Base-by-base conservation (phyloP, 1,140 invertebrate genomes). In the Orchestia grillus region DNA sequence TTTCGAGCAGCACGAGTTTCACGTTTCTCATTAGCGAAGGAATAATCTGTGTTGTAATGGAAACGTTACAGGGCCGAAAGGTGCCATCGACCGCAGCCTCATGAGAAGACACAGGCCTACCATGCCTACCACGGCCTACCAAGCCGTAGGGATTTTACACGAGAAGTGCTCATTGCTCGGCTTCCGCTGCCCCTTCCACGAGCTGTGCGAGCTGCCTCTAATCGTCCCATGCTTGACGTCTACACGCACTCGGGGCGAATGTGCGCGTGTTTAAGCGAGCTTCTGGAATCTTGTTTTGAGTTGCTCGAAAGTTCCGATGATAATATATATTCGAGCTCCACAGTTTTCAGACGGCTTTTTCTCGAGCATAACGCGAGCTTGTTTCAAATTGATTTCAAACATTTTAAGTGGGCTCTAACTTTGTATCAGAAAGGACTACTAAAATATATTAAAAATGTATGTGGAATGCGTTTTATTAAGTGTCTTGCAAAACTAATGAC, bases 31-130 rank as follows among this genome's bases (percentile, higher is more conserved):
- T 94, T 94, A 94, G 43, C 36, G 19, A 44, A 36, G 44, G 92
- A 44, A 94, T 94, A 94, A 94, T 94, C 47, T 94, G 43, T n/a
- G 44, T 40, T 42, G 43, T 94, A 94, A 94, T 94, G 92, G 92
- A 94, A 45, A 44, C 92, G 40, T 44, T 94, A 44, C 23, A 40
- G 6, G 8, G 15, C 41, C 44, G 41, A 94, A 16, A 47, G 36
- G 41, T 4, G 41, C 43, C 88, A 90, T 90, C 62, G 28, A 28
- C 62, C 28, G 15, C 15, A 8, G 62, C 36, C 62, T 19, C 3
- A 77, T 77, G 62, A 77, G 62, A 77, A 77, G 62, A 77, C 11
- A 77, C 62, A 77, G 28, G 62, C 62, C 15, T 15, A 15, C 15
- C 62, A 77, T 8, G 62, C 11, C 11, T n/a, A n/a, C n/a, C n/a